These are phyloP conservation scores for Nasonovia ribisnigri DNA, from an alignment of 2,888 invertebrate species.

Conservation along the genomic window DNA sequence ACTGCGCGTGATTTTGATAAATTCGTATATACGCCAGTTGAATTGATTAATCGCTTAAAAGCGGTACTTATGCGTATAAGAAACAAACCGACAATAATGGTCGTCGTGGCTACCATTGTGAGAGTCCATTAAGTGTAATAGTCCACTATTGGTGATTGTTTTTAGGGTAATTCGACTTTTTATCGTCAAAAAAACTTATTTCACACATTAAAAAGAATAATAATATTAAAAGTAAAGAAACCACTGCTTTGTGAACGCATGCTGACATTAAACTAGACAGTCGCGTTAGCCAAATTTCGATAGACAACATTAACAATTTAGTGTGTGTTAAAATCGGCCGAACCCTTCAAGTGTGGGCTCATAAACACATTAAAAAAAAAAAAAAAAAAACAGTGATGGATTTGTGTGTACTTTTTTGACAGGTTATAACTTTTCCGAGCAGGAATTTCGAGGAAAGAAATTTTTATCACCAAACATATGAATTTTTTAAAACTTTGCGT, in stretches of 20 bases:
- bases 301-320: slow-evolving; percentile 46
- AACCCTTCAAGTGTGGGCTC: slow-evolving; percentile 6
- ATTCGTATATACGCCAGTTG: background rate
- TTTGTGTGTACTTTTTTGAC: background rate
- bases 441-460: background rate
- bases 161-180: slow-evolving; percentile 22
- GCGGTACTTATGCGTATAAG: background rate
- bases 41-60: background rate
- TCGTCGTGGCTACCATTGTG: background rate
- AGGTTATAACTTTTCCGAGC: background rate
- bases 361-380: background rate
- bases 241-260: background rate
- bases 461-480: background rate
- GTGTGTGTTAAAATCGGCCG: slow-evolving; percentile 27
- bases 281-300: slow-evolving; percentile 43
- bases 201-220: slow-evolving; percentile 7
- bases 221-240: background rate
- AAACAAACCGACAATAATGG: background rate
- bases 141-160: background rate
- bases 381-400: background rate
- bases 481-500: background rate
- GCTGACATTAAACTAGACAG: slow-evolving; percentile 11
- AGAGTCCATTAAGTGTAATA: background rate
- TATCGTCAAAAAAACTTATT: slow-evolving; percentile 22
- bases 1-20: background rate